These are phyloP conservation scores for Benthosema pterotum DNA, from an alignment of 2,797 vertebrate genomes.

Conservation along the genomic window DNA sequence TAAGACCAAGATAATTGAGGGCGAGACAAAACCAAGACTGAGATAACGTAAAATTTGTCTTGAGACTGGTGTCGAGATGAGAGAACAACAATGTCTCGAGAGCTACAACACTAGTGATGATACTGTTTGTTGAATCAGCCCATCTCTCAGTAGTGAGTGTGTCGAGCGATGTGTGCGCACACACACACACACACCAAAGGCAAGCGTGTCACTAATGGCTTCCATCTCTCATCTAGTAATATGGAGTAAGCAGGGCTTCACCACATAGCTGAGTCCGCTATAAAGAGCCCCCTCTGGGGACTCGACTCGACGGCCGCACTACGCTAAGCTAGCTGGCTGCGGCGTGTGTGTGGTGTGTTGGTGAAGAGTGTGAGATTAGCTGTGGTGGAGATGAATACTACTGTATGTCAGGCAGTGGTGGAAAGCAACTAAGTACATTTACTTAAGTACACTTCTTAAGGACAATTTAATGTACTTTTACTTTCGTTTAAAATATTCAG, in stretches of 20 bases:
- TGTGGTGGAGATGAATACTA: slow-evolving; percentile 59
- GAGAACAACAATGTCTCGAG: too few relatives aligned
- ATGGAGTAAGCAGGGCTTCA: slow-evolving; percentile 60
- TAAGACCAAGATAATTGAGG: too few relatives aligned
- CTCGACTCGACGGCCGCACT: slow-evolving; percentile 38
- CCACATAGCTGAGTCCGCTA: slow-evolving; percentile 50
- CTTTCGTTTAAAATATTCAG: too few relatives aligned
- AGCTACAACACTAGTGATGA: too few relatives aligned
- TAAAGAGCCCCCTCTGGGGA: slow-evolving; percentile 53
- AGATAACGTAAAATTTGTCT: too few relatives aligned
- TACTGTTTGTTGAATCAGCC: too few relatives aligned
- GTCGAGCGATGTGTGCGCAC: too few relatives aligned
- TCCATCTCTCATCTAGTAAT: slow-evolving; percentile 64
- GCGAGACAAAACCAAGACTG: too few relatives aligned
- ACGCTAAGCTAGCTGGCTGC: slow-evolving; percentile 45
- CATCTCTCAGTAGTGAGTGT: slow-evolving; percentile 15
- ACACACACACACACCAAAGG: slow-evolving; percentile 57
- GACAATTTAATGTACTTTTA: too few relatives aligned
- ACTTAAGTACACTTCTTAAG: too few relatives aligned
- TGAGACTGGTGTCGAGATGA: too few relatives aligned
- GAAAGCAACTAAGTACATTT: too few relatives aligned
- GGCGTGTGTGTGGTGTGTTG: slow-evolving; percentile 34
- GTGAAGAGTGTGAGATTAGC: slow-evolving; percentile 64
- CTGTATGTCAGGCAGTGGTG: background rate
- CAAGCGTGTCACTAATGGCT: slow-evolving; percentile 58